Evolutionary conservation across 2,797 vertebrate genomes (phyloP), one percentile per base, ranked within the genome.

Genomic region (Malacoctenus gilli): DNA sequence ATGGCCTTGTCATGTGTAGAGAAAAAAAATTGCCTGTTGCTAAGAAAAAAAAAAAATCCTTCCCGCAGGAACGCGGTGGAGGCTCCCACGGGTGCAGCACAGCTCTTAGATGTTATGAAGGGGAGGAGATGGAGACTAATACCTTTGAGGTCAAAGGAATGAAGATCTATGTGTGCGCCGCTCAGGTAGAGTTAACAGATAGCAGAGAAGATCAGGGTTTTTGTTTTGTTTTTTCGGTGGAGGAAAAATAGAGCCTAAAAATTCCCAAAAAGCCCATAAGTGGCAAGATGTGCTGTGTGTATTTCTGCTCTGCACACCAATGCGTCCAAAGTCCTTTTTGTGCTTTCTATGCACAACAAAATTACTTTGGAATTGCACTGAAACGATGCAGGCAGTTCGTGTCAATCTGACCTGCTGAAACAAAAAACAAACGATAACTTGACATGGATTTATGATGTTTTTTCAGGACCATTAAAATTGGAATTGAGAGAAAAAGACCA

Each of bases 121-220:
- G 11, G 34, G 50, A 59, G 37, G 46, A 63, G 35, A 78, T 66
- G 69, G 71, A 80, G 76, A 74, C 46, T 59, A 69, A 77, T 78
- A 43, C 30, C 39, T 76, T 47, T 64, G 49, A 67, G 63, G 76
- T 70, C 43, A 75, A 62, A 59, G 55, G 56, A 59, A 61, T 37
- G 51, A 46, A 59, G 40, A 44, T 73, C 47, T 43, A 19, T 69
- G 59, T 41, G 30, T 32, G 38, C 15, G 14, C 65, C 34, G 32
- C 68, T 68, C 63, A 34, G 21, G 57, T 8, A 18, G 7, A 44
- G 34, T 50, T 31, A 35, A 25, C 2, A 6, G 41, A 18, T 39
- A 28, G 34, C 9, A 2, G 11, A 46, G 43, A 51, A 15, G 10
- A 57, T 38, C 3, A 43, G 5, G 47, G 51, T 49, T 13, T 30